Base-by-base conservation (phyloP, 2,888 invertebrate genomes). In the Melanotus villosus region DNA sequence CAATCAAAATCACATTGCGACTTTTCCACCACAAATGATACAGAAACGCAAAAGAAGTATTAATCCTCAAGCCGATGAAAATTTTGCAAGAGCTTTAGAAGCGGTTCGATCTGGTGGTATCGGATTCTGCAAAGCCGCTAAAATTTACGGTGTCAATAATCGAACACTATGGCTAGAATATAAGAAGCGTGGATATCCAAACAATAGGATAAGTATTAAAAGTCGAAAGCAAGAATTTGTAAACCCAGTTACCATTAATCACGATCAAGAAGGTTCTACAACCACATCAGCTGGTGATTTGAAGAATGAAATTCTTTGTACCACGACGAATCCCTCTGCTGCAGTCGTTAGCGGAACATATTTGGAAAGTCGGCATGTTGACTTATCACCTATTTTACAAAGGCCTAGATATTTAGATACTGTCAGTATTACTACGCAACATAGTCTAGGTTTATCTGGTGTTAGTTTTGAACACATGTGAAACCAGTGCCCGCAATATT, bases 141-240 rank as follows among this genome's bases (percentile, higher is more conserved):
- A 93, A 58, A 89, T 93, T 85, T 94, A 92, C 83, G 94, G 94
- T 26, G 93, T 95, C 12, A 94, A 94, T 84, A 94, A 94, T 84
- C 88, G 94, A 65, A 94, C 94, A 0, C 86, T 95, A 1, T 94
- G 94, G 94, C 85, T 94, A 36, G 94, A 94, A 80, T 94, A 94
- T 81, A 94, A 93, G 80, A 93, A 93, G 83, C 90, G 92, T 45
- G 94, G 94, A 0, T 94, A 94, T 83, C 93, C 93, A 0, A 92
- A 93, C 78, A 92, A 91, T 80, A 87, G 94, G 75, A 90, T 93
- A 10, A 93, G 93, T 80, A 90, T 93, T 74, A 93, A 93, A 80
- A 91, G 90, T 74, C 87, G 93, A 52, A 91, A 93, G 62, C 92
- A 92, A 75, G 89, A 91, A 69, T 66, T 54, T 47, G 38, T 54